Conservation (phyloP, 2,113 vertebrate species). For the cat (Felis catus) region F.catus_Fca126_mat1.0 CM031414.1:125075001-125075500, state of each 20-base stretch:
- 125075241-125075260: background rate
- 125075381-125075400: background rate
- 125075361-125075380: background rate
- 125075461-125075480: background rate
- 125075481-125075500: background rate
- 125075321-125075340: accelerated
- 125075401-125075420: background rate
- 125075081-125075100: background rate
- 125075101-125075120: background rate
- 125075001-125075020: background rate
- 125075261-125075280: background rate
- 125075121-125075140: background rate
- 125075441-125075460: background rate
- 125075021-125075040: background rate
- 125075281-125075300: background rate
- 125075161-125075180: background rate
- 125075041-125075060: background rate
- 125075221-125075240: background rate
- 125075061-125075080: accelerated
- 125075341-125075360: background rate
- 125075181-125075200: accelerated
- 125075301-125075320: background rate
- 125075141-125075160: background rate
- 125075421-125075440: background rate
- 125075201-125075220: background rate